phyloP scores from a whole-genome alignment of 2,797 vertebrate genomes.

The Lepilemur septentrionalis region DNA sequence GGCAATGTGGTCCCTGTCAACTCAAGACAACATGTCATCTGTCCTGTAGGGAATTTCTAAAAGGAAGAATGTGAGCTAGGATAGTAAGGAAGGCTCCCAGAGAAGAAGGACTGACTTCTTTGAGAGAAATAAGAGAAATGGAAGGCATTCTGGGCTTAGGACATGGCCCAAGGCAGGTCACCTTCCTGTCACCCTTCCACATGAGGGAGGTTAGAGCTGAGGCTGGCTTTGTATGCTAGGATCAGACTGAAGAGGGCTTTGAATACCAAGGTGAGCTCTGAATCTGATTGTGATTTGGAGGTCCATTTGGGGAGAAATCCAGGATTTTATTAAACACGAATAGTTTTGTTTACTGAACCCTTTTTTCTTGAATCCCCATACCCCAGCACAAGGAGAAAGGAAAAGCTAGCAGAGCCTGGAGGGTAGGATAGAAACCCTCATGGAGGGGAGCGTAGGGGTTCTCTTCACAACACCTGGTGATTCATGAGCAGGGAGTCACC shows the following conservation, averaged over 20 bases:
- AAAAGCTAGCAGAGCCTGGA: background rate
- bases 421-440: background rate
- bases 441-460: background rate
- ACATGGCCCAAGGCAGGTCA: background rate
- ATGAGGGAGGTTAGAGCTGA: background rate
- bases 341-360: background rate
- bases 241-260: background rate
- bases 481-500: background rate
- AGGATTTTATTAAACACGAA: constrained; percentile 26
- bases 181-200: background rate
- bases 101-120: background rate
- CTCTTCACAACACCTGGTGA: background rate
- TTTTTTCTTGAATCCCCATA: background rate
- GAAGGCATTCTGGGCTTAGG: background rate
- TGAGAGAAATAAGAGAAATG: background rate
- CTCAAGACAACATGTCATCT: background rate
- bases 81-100: background rate
- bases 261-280: background rate
- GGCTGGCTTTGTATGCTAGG: background rate
- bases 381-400: no score
- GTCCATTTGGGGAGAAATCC: background rate
- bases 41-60: background rate
- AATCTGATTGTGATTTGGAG: background rate
- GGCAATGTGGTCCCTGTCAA: background rate
- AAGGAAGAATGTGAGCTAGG: background rate